Evolutionary conservation across 2,797 vertebrate genomes (phyloP), one percentile per base, ranked within the genome.

Genomic region (Sardinella longiceps): DNA sequence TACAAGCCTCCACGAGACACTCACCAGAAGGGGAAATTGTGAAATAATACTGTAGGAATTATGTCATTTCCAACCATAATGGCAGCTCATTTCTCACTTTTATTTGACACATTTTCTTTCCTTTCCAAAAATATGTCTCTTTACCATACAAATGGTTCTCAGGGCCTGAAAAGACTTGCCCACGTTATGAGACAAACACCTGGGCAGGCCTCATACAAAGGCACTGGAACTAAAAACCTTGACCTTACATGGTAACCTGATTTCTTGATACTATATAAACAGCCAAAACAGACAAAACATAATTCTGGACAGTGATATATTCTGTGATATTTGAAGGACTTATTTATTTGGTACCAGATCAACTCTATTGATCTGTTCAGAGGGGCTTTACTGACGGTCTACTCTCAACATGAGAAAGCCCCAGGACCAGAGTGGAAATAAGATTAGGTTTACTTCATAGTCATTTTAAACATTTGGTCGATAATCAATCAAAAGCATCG

Each of bases 1-100:
- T 82, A 87, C 63, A 87, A 89, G 20, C 70, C 11, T 39, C 37
- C 37, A 37, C 66, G 5, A 37, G 30, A 37, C 66, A 89, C 87
- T 84, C 89, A 86, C 74, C n/a, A 87, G 83, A 87, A n/a, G 20
- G 81, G 90, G 91, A 92, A 92, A 91, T 87, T 89, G 89, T 89
- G 90, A 92, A 92, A 88, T 83, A 91, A 92, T 84, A 74, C 82
- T 86, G 87, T 7, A 39, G 88, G 90, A 92, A 91, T 92, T 70
- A 89, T 92, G 89, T 92, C 87, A 89, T 90, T 90, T 87, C 90
- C 92, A 91, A 89, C 87, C 86, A 82, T 90, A 92, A 93, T 92
- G 92, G 86, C 87, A 39, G 63, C 66, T 81, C 51, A 82, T 86
- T 84, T 77, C 23, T 89, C 90, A 89, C 86, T 89, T 88, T 85